Percentiles rank a stretch among this genome's conserved stretches.
These are phyloP conservation scores for Neolamprologus multifasciatus DNA, from an alignment of 2,797 vertebrate genomes.

Conservation along the genomic window DNA sequence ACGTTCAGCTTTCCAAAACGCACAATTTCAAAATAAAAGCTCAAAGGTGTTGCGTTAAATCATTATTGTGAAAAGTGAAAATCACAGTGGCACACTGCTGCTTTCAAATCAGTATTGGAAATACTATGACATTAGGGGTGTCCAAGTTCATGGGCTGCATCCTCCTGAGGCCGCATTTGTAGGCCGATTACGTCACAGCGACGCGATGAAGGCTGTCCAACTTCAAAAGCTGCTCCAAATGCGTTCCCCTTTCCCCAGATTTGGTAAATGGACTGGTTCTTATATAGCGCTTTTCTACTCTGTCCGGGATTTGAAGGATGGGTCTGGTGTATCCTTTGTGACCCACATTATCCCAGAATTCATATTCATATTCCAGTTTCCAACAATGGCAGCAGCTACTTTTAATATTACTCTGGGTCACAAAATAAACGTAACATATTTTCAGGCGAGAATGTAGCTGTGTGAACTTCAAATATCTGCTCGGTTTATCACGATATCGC, in stretches of 20 bases:
- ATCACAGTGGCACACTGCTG: not conserved
- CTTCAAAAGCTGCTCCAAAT: not conserved
- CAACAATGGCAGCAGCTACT: not conserved
- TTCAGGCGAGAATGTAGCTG: not conserved
- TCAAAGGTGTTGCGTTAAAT: not conserved
- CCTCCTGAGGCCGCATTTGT: not conserved
- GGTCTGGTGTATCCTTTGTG: rapidly evolving
- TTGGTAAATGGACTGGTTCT: no score
- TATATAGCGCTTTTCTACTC: no score
- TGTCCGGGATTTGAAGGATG: not conserved
- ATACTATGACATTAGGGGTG: not conserved
- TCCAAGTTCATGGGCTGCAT: not conserved
- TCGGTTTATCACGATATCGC: rapidly evolving
- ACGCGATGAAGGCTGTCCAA: not conserved
- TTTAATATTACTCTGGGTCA: not conserved
- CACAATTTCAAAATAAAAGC: not conserved
- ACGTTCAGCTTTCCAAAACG: rapidly evolving
- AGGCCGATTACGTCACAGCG: not conserved
- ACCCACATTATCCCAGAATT: not conserved
- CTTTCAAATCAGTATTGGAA: not conserved
- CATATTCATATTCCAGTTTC: not conserved
- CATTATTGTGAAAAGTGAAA: not conserved
- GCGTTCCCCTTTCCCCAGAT: not conserved
- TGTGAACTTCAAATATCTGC: not conserved
- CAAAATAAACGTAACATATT: not conserved